Conservation (phyloP, 2,797 vertebrate genomes). For the Eleutherodactylus coqui region DNA sequence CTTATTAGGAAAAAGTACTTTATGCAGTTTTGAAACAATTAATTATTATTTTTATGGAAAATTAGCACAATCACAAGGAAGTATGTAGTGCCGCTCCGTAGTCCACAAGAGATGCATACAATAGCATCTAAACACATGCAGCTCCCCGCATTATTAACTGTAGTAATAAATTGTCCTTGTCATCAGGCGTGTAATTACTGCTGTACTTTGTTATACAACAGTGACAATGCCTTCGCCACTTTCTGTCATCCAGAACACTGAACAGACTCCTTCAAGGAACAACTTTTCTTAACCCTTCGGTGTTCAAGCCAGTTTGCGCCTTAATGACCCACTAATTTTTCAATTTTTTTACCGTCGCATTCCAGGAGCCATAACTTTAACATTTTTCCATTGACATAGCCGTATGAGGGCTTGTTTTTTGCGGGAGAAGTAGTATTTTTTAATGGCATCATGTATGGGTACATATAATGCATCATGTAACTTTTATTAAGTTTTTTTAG, state of each 20-base stretch:
- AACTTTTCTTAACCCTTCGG: constrained; percentile 10
- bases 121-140: neutral
- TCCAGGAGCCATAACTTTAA: too few species aligned
- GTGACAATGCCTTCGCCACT: neutral
- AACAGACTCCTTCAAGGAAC: constrained; percentile 11
- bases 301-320: too few species aligned
- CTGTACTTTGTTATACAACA: neutral
- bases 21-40: too few species aligned
- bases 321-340: too few species aligned
- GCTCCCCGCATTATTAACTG: neutral
- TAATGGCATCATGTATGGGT: too few species aligned
- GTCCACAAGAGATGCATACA: neutral
- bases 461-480: too few species aligned
- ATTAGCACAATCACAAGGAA: neutral
- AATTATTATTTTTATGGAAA: neutral
- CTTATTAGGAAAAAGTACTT: too few species aligned
- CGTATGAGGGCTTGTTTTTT: too few species aligned
- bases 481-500: too few species aligned
- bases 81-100: neutral
- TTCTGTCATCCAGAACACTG: constrained; percentile 24
- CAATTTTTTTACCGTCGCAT: too few species aligned
- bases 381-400: too few species aligned
- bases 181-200: constrained; percentile 20
- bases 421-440: too few species aligned
- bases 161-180: constrained; percentile 17